Evolutionary conservation across 2,797 vertebrate genomes (phyloP).

Genomic region (Mastacembelus armatus): DNA sequence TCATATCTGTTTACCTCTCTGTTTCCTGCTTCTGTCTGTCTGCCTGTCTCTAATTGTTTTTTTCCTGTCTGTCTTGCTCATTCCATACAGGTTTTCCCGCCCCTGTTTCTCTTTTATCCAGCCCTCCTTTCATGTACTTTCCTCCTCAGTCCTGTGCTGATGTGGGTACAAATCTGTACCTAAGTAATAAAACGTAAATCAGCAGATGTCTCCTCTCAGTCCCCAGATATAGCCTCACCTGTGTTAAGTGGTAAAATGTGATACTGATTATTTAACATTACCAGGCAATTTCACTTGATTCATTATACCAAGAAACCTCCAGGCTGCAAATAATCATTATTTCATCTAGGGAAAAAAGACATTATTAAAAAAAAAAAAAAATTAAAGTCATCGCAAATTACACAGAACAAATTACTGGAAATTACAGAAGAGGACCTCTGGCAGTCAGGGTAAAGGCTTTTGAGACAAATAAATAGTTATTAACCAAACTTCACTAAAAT

Average conservation of each 20-base stretch:
- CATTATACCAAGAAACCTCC: constrained; percentile 40
- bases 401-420: no score
- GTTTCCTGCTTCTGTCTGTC: constrained; percentile 41
- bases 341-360: constrained; percentile 28
- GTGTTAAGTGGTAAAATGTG: constrained; percentile 34
- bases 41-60: constrained; percentile 63
- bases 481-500: constrained; percentile 18
- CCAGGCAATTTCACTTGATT: constrained; percentile 43
- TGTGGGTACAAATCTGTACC: constrained; percentile 40
- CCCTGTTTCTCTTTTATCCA: constrained; percentile 31
- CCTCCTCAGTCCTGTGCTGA: constrained; percentile 31
- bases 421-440: constrained; percentile 35
- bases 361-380: constrained; percentile 46
- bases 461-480: constrained; percentile 15
- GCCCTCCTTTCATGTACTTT: constrained; percentile 40
- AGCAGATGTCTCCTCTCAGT: constrained; percentile 25
- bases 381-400: constrained; percentile 40
- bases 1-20: constrained; percentile 60
- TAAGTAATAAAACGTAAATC: constrained; percentile 33
- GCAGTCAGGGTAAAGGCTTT: constrained; percentile 14
- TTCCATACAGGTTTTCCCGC: constrained; percentile 38
- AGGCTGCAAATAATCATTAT: constrained; percentile 56
- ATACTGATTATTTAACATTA: constrained; percentile 52
- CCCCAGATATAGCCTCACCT: constrained; percentile 7
- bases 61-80: constrained; percentile 37